Base-by-base conservation (phyloP, 2,113 vertebrate species). In the Cyprinodon tularosa region DNA sequence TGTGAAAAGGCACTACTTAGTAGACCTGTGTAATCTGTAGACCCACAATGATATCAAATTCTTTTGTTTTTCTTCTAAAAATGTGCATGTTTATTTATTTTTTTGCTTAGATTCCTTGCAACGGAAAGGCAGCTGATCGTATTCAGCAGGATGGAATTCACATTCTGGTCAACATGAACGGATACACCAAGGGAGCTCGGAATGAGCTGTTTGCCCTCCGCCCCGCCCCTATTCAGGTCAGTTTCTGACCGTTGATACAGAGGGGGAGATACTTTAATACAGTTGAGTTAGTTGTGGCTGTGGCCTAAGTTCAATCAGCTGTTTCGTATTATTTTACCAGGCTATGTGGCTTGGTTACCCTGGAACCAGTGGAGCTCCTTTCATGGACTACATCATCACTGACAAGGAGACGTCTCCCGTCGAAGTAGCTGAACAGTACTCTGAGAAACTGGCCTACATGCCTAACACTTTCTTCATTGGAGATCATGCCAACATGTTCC, bases 401-500 rank as follows among this genome's bases (percentile, higher is more conserved):
- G 98, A 99, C 90, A 96, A 97, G 89, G 97, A 98, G 92, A 99
- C 98, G 0, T 99, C 98, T 2, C 97, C 98, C n/a, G 48, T 94
- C 8, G 98, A 99, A 72, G 94, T 99, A 63, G 96, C 96, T 67
- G 98, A 99, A 80, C 98, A 99, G 72, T 99, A 99, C 90, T 99
- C 98, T 10, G 98, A 99, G 90, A 99, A 99, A 88, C 84, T 99
- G 82, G 98, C 97, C 75, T 99, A 98, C 88, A 99, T 99, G 98
- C 98, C 98, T 9, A 90, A 98, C 80, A 99, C 98, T 13, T 99
- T 99, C 92, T 99, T 99, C 83, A 99, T 99, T 69, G 98, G 98
- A 87, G 98, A 99, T 88, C 98, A 99, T 0, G 98, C 98, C 77
- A 99, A 99, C 88, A 99, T 99, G 98, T 99, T 99, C 82, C 98